phyloP scores from a whole-genome alignment of 2,888 invertebrate species.

The Sarcophaga variegata region DNA sequence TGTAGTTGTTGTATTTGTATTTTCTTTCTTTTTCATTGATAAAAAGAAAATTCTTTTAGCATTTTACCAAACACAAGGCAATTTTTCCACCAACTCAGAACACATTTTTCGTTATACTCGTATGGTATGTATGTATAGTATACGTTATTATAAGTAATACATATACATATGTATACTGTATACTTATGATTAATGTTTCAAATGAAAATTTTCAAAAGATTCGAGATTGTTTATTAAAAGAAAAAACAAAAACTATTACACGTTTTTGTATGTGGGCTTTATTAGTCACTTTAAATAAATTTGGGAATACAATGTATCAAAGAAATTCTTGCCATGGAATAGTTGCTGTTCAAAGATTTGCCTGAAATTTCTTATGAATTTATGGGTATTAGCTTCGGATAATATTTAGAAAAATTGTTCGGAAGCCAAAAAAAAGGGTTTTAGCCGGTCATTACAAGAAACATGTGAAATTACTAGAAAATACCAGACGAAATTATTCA shows the following conservation, averaged over 20 bases:
- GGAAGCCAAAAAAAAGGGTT: too few relatives aligned
- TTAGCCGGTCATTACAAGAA: too few relatives aligned
- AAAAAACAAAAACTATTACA: too few relatives aligned
- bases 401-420: too few relatives aligned
- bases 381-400: too few relatives aligned
- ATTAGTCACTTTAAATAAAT: slow-evolving; percentile 1
- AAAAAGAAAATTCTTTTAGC: neutral
- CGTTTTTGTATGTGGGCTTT: too few relatives aligned
- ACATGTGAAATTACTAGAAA: too few relatives aligned
- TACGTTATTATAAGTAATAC: neutral
- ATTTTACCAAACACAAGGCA: neutral
- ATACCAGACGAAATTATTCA: too few relatives aligned
- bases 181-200: neutral
- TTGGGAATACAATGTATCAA: neutral
- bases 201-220: slow-evolving; percentile 8
- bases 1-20: slow-evolving; percentile 50
- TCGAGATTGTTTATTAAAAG: neutral
- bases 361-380: too few relatives aligned
- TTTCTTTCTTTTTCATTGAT: neutral
- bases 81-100: neutral
- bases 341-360: neutral
- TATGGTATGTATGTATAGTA: neutral
- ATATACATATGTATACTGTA: neutral
- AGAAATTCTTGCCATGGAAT: neutral
- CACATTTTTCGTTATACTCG: neutral